Base-by-base conservation (phyloP, 2,797 vertebrate genomes). In the Florisuga fusca region DNA sequence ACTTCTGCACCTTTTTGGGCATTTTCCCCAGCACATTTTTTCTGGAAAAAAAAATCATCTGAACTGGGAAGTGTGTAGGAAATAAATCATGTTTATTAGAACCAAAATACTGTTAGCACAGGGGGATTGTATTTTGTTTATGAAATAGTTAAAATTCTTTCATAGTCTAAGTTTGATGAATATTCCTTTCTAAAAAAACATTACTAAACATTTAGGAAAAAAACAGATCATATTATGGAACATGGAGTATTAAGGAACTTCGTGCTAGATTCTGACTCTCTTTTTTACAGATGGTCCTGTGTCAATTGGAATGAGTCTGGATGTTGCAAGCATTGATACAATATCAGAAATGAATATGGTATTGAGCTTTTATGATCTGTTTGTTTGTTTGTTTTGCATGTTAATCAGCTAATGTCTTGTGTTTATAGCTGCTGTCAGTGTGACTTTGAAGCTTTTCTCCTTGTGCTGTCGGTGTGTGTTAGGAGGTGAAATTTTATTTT, bases 341-440 rank as follows among this genome's bases (percentile, higher is more conserved):
- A 99, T 99, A 97, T 99, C 99, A 91, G 99, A 99, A 98, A 99
- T 99, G 96, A 99, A 99, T 94, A 99, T 99, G 99, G 99, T 99
- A 97, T 96, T 97, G 69, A 50, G 25, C 50, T 78, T 92, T 93
- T 87, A 18, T 14, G 50, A 7, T 62, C 22, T 54, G 26, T 63
- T 50, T 45, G 16, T 45, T 41, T 41, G 38, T 41, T 51, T 67
- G 12, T 22, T 79, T 63, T 83, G 34, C 25, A 27, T 57, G 23
- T 61, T 80, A 67, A 21, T 82, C 71, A 83, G 34, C 25, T 45
- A 22, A 45, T 41, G 50, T 14, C 34, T 64, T 78, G 12, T 86
- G 45, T 90, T 75, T 66, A 55, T 41, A 77, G 55, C 69, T 78
- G 76, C 54, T 75, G 53, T 26, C 31, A 61, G 2, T n/a, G 26